phyloP scores from a whole-genome alignment of 2,113 vertebrate species.

The Colossoma macropomum region DNA sequence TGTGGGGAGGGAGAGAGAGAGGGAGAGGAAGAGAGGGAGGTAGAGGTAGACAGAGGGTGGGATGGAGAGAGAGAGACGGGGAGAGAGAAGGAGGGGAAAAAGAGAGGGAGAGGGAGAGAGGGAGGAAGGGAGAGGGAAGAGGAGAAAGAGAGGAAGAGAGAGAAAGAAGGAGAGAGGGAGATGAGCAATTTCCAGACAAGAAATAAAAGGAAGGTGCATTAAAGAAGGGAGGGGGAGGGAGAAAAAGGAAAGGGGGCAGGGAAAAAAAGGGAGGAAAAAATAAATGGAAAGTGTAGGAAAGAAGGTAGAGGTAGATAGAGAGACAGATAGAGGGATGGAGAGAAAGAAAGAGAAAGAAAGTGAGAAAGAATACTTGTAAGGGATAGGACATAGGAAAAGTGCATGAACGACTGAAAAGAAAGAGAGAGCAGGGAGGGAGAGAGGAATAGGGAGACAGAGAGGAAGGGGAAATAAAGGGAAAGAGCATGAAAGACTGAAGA shows the following conservation, averaged over 20 bases:
- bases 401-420: neutral
- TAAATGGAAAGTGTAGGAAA: neutral
- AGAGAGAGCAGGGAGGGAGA: neutral
- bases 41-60: neutral
- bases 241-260: neutral
- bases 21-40: neutral
- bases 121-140: neutral
- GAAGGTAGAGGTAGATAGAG: neutral
- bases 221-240: no score
- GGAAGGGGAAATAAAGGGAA: neutral
- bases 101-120: neutral
- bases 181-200: no score
- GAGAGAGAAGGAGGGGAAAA: neutral
- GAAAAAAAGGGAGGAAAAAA: neutral
- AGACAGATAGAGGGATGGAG: neutral
- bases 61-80: neutral
- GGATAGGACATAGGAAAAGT: neutral
- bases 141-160: neutral
- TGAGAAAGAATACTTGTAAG: neutral
- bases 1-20: neutral
- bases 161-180: neutral
- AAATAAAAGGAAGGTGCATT: no score
- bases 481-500: neutral
- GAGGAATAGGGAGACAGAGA: neutral
- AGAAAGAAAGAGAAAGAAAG: neutral